Evolutionary conservation across 2,797 vertebrate genomes (phyloP).

Genomic region (Spheniscus humboldti): DNA sequence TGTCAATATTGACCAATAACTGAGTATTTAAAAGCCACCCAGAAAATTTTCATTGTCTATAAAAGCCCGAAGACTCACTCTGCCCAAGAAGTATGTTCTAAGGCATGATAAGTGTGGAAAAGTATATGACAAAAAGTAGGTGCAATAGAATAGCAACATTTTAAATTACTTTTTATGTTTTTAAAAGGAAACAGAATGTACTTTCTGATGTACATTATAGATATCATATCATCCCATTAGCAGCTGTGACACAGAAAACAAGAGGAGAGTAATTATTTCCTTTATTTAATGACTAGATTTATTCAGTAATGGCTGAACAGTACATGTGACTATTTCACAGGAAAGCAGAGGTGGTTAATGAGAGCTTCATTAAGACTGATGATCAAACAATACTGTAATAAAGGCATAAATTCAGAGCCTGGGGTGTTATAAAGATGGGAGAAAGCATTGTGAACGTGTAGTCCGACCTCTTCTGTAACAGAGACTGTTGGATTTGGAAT

Average conservation of each 20-base stretch:
- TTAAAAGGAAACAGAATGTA: not conserved
- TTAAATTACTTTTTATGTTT: not conserved
- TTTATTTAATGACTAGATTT: slow-evolving; percentile 24
- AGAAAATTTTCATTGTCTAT: not conserved
- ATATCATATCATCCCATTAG: not conserved
- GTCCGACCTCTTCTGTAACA: not conserved
- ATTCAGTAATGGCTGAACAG: not conserved
- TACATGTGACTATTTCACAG: not conserved
- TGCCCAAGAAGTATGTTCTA: not conserved
- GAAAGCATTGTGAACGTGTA: not conserved
- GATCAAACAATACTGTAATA: slow-evolving; percentile 19
- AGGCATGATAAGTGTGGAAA: not conserved
- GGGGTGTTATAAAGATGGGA: not conserved
- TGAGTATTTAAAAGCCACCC: not conserved
- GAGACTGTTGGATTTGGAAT: not conserved
- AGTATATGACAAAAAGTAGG: not conserved
- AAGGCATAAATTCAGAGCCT: slow-evolving; percentile 9
- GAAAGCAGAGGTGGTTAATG: slow-evolving; percentile 35
- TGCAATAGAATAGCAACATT: not conserved
- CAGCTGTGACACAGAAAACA: not conserved
- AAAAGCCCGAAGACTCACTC: not conserved
- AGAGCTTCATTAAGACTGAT: slow-evolving; percentile 42
- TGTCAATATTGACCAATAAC: not conserved
- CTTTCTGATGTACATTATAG: not conserved
- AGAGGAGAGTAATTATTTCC: slow-evolving; percentile 32